Evolutionary conservation across 2,797 vertebrate species (phyloP).

Genomic region (Spea hammondii): DNA sequence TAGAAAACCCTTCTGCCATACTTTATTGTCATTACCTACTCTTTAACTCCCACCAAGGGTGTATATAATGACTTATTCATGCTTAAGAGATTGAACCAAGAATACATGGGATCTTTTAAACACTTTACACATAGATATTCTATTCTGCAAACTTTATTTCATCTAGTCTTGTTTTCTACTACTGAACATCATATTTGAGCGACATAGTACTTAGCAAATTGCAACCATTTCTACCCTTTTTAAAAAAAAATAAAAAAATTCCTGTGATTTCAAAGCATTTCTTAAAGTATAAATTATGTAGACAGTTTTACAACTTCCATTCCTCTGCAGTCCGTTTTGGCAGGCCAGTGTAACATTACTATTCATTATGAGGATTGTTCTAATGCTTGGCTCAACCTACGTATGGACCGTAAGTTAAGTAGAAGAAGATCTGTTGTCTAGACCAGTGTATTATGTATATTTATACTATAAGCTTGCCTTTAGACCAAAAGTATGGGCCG

Average conservation of each 20-base stretch:
- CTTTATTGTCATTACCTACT: too few species aligned
- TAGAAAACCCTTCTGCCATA: too few species aligned
- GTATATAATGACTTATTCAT: too few species aligned
- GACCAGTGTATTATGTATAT: neutral
- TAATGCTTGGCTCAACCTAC: constrained; percentile 30
- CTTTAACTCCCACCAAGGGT: too few species aligned
- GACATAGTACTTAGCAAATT: neutral
- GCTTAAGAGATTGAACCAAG: too few species aligned
- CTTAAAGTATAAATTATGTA: constrained; percentile 15
- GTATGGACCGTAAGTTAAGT: constrained; percentile 6
- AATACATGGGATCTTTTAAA: too few species aligned
- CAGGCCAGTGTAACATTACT: constrained; percentile 31
- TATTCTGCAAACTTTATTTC: too few species aligned
- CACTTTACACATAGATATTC: too few species aligned
- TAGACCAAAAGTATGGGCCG: too few species aligned
- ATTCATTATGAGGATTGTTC: constrained; percentile 33
- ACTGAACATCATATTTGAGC: neutral
- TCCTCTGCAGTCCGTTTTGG: constrained; percentile 21
- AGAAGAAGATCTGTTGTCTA: constrained; percentile 20
- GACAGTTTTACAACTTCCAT: constrained; percentile 45
- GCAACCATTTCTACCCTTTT: constrained; percentile 7
- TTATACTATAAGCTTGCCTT: too few species aligned
- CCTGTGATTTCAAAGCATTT: constrained; percentile 4
- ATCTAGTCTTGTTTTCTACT: neutral
- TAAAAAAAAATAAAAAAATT: neutral